Percentiles rank a stretch among this genome's conserved stretches.
These are phyloP conservation scores for Natator depressus DNA, from an alignment of 2,113 vertebrate genomes.

Conservation along the genomic window DNA sequence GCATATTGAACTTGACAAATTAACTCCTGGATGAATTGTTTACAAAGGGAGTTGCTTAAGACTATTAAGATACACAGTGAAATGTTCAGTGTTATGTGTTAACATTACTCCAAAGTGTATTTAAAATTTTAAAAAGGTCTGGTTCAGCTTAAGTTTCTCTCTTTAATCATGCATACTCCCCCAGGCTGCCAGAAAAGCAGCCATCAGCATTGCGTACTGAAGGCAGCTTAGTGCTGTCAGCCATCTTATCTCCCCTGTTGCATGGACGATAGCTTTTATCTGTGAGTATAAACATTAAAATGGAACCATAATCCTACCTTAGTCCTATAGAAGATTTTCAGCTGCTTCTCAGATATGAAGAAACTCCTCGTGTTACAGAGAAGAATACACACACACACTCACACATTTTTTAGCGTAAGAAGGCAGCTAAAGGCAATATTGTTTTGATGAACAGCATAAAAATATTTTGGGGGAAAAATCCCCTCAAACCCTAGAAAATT, in stretches of 20 bases:
- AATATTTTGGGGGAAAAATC: neutral
- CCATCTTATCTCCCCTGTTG: slow-evolving; percentile 69
- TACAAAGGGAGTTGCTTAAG: slow-evolving; percentile 65
- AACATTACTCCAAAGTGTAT: slow-evolving; percentile 65
- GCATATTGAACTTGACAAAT: slow-evolving; percentile 70
- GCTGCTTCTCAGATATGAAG: slow-evolving; percentile 32
- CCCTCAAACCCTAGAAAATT: neutral
- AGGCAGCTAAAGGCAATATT: neutral
- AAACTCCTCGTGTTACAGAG: slow-evolving; percentile 2
- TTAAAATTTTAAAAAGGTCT: slow-evolving; percentile 61
- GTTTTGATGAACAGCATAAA: neutral
- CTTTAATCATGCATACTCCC: slow-evolving; percentile 75
- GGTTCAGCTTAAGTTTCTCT: slow-evolving; percentile 64
- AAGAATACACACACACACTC: neutral
- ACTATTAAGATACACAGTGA: slow-evolving; percentile 70
- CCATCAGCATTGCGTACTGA: slow-evolving; percentile 72
- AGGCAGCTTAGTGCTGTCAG: slow-evolving; percentile 73
- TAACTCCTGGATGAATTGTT: slow-evolving; percentile 69
- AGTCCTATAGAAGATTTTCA: slow-evolving; percentile 50
- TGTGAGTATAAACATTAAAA: slow-evolving; percentile 65
- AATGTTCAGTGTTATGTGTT: slow-evolving; percentile 63
- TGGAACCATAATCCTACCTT: slow-evolving; percentile 64
- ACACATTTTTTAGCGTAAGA: neutral
- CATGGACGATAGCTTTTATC: slow-evolving; percentile 70
- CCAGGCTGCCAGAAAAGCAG: slow-evolving; percentile 66